phyloP scores from a whole-genome alignment of 2,797 vertebrate genomes.

The Petrocephalus schoutedeni region DNA sequence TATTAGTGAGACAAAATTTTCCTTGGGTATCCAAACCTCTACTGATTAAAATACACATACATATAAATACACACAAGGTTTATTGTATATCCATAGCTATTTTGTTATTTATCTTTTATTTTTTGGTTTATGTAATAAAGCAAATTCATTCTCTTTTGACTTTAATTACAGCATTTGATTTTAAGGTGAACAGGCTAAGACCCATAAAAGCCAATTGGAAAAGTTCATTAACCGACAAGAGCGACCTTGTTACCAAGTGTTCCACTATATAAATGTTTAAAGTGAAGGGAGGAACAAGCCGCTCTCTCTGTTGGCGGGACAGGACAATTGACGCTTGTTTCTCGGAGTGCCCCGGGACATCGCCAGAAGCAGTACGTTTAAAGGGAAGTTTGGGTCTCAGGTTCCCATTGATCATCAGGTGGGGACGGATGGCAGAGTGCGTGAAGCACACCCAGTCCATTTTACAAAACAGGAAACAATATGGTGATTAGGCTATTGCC shows the following conservation, averaged over 20 bases:
- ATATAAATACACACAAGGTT: background rate
- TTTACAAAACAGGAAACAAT: constrained; percentile 32
- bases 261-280: background rate
- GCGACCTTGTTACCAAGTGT: background rate
- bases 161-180: background rate
- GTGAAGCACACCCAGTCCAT: constrained; percentile 40
- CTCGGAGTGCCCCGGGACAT: constrained; percentile 37
- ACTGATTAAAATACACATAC: background rate
- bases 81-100: background rate
- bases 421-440: constrained; percentile 57
- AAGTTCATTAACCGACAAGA: background rate
- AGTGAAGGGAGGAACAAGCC: constrained; percentile 26
- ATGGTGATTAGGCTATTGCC: background rate
- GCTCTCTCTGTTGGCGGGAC: constrained; percentile 13
- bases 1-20: background rate
- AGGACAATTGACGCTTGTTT: constrained; percentile 49
- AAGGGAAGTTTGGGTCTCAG: constrained; percentile 38
- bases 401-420: constrained; percentile 61
- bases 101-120: background rate
- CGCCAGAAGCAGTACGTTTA: constrained; percentile 10
- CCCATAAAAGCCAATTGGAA: background rate
- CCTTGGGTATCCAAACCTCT: background rate
- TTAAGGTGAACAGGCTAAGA: background rate
- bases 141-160: background rate
- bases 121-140: background rate